Evolutionary conservation across 2,797 vertebrate genomes (phyloP).

Genomic region (Peromyscus eremicus): DNA sequence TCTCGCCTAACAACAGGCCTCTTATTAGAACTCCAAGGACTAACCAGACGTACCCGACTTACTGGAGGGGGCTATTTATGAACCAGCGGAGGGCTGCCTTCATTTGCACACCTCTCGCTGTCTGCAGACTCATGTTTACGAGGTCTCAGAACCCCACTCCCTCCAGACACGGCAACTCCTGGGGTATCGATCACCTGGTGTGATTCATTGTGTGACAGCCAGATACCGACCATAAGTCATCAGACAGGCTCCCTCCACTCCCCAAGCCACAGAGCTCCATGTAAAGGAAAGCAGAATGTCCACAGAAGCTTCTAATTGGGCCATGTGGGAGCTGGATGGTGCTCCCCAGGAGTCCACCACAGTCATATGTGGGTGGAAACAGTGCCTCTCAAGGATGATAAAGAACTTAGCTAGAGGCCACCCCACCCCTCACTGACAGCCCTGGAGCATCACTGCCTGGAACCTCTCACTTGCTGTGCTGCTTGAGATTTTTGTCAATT

Average conservation of each 20-base stretch:
- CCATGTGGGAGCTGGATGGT: accelerated
- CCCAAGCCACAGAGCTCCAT: not conserved
- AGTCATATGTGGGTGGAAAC: accelerated
- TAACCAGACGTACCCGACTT: accelerated
- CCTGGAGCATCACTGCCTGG: accelerated
- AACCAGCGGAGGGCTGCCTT: accelerated
- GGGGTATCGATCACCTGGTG: not conserved
- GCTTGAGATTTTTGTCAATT: not conserved
- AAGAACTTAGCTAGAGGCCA: not conserved
- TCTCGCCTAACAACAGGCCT: not conserved
- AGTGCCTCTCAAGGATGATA: not conserved
- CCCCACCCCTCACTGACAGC: not conserved
- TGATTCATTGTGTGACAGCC: not conserved
- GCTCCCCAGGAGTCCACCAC: not conserved
- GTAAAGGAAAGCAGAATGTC: accelerated
- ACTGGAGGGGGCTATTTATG: no score
- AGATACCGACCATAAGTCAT: accelerated
- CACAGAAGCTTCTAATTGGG: not conserved
- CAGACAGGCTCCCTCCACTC: not conserved
- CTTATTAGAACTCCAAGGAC: not conserved
- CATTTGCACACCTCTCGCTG: accelerated
- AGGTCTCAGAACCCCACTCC: not conserved
- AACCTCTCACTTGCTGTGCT: not conserved
- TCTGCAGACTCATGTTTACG: accelerated
- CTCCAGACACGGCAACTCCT: accelerated